Percentiles rank a stretch among this genome's conserved stretches.
phyloP scores from a whole-genome alignment of 2,888 invertebrate genomes.

The Crematogaster levior region DNA sequence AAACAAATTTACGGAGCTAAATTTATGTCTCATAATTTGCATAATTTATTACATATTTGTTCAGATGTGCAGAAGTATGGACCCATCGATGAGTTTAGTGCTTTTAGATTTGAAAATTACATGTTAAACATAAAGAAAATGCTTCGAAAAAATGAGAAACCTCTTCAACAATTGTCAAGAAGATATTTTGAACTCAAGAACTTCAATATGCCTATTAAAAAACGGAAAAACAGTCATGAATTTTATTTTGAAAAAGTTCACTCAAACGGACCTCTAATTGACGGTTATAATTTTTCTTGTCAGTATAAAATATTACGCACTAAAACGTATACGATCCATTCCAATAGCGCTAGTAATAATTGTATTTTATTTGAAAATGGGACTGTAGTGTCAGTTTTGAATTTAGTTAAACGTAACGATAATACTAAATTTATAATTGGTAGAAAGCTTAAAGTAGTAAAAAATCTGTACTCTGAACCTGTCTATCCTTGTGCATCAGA shows the following conservation, averaged over 20 bases:
- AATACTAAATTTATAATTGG: slow-evolving; percentile 10
- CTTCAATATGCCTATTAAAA: neutral
- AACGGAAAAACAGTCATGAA: neutral
- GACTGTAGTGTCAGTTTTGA: slow-evolving; percentile 13
- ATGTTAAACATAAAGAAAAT: slow-evolving; percentile 11
- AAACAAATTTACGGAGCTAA: neutral
- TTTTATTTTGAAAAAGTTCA: neutral
- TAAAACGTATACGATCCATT: slow-evolving; percentile 13
- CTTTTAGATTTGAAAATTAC: slow-evolving; percentile 13
- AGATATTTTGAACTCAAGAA: slow-evolving; percentile 4
- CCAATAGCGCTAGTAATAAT: slow-evolving; percentile 9
- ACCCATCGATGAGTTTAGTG: slow-evolving; percentile 6
- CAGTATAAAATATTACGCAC: slow-evolving; percentile 7
- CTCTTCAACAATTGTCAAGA: slow-evolving; percentile 12
- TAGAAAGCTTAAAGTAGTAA: slow-evolving; percentile 2
- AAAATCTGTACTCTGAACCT: neutral
- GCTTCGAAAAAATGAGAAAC: slow-evolving; percentile 22
- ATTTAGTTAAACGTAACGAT: neutral
- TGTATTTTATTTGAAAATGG: slow-evolving; percentile 20
- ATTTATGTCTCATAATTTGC: slow-evolving; percentile 14
- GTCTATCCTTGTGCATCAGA: slow-evolving; percentile 2
- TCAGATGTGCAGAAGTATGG: neutral
- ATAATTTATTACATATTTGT: slow-evolving; percentile 29
- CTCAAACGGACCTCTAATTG: neutral
- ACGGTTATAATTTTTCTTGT: neutral